Base-by-base conservation (phyloP, 30 jellyfish, hydroid and myxozoan species). In the Aurelia sp. region DNA sequence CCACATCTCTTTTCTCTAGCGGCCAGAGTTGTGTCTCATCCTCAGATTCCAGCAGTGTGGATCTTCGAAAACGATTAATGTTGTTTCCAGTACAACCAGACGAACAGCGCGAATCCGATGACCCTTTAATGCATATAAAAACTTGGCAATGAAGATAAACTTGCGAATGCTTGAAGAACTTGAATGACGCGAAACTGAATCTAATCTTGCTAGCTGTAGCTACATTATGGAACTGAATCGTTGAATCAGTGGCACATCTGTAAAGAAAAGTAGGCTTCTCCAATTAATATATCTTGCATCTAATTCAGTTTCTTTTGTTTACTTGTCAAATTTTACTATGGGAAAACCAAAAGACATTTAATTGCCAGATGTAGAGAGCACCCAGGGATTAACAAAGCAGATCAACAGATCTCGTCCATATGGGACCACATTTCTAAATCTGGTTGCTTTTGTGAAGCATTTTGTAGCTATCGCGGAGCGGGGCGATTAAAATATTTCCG, bases 41-140 rank as follows among this genome's bases (percentile, higher is more conserved):
- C 48, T 38, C 48, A 38, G 48, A 2, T 38, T 38, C 48, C 48
- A 38, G 5, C 48, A 71, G 1, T 8, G 33, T 41, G 13, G 90
- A 80, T 48, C 94, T 72, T 10, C 94, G 78, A 6, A 60, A 66
- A 20, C 94, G 40, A 2, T 30, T 60, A 47, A 72, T 67, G 35
- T 85, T 60, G 82, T 72, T 72, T 13, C 94, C 88, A 19, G 51
- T 87, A 61, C 94, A 85, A 27, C 88, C 88, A 27, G 75, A 20
- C 4, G 88, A 65, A 44, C 94, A 85, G 11, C 94, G 88, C 31
- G 94, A 50, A 22, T 85, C 94, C 15, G 88, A 30, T 7, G 94
- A 85, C 6, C 65, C 19, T 41, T 74, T 63, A 62, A 72, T 88
- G 72, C 94, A 85, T 80, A 85, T 58, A 76, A 85, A 85, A 12